These are phyloP conservation scores for Pogonognathellus flavescens DNA, from an alignment of 1,140 invertebrate species.

Conservation along the genomic window DNA sequence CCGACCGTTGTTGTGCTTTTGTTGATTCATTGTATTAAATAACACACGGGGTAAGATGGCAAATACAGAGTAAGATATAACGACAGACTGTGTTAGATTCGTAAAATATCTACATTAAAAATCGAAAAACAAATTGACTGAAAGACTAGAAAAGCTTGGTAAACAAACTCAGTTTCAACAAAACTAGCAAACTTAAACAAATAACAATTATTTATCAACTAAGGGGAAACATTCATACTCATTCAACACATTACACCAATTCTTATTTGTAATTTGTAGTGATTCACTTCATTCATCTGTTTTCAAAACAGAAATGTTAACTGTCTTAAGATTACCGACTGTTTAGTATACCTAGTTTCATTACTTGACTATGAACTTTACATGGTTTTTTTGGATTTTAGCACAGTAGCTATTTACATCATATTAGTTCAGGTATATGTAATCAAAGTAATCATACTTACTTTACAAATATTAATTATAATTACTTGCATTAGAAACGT, in stretches of 20 bases:
- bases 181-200: conserved; percentile 21
- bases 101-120: conserved; percentile 23
- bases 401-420: neutral
- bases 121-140: conserved; percentile 38
- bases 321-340: neutral
- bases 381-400: conserved; percentile 16
- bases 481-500: neutral
- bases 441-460: neutral
- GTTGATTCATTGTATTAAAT: conserved; percentile 7
- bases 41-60: too few relatives aligned
- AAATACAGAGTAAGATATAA: too few relatives aligned
- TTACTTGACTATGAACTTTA: conserved; percentile 20
- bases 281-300: neutral
- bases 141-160: conserved; percentile 44
- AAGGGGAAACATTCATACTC: neutral
- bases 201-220: neutral
- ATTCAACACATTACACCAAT: neutral
- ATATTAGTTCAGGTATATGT: conserved; percentile 20
- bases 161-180: conserved; percentile 42
- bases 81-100: neutral
- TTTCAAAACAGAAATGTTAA: neutral
- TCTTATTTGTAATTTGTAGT: neutral
- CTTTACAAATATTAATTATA: neutral
- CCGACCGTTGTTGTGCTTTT: conserved; percentile 8
- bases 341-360: neutral